Base-by-base conservation (phyloP, 2,113 vertebrate species). In the Colaptes auratus region DNA sequence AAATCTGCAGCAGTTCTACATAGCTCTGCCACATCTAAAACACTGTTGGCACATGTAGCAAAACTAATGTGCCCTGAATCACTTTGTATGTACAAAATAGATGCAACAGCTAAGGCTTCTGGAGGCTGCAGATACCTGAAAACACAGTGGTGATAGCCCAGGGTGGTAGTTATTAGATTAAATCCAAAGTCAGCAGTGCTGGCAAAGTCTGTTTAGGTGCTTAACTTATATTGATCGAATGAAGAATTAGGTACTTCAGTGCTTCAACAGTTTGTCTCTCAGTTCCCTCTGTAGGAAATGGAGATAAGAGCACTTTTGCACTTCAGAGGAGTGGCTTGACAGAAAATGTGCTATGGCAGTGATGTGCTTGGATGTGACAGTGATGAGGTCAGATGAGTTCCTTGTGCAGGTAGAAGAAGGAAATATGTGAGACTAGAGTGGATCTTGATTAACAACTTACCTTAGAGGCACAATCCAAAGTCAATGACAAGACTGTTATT, bases 361-460 rank as follows among this genome's bases (percentile, higher is more conserved):
- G 89, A 88, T 89, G 89, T 75, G 61, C 33, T 80, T 67, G 61
- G 61, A 77, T 89, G 76, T 67, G 86, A 60, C 82, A 82, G 82
- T 81, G 88, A 75, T 90, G 88, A 95, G 72, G 63, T 84, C 79
- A 69, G 61, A 67, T 86, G 69, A 64, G 93, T 89, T 93, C 69
- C 48, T 86, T 82, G 48, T 39, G 61, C 56, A 78, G 90, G 85
- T 69, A 46, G 69, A 64, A 46, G 69, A 64, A 83, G 65, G 75
- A 89, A 89, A 53, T 67, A 12, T 7, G 14, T 50, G 89, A 91
- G 82, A 65, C 72, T 86, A 28, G 88, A 94, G 66, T 78, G 76
- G 76, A 83, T 81, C 91, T 92, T 94, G 96, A 95, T 95, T 96
- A 94, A 88, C 91, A 88, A 0, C 65, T 92, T 91, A 83, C 91